Base-by-base conservation (phyloP, 2,888 invertebrate species). In the Rhopalosiphum nymphaeae region DNA sequence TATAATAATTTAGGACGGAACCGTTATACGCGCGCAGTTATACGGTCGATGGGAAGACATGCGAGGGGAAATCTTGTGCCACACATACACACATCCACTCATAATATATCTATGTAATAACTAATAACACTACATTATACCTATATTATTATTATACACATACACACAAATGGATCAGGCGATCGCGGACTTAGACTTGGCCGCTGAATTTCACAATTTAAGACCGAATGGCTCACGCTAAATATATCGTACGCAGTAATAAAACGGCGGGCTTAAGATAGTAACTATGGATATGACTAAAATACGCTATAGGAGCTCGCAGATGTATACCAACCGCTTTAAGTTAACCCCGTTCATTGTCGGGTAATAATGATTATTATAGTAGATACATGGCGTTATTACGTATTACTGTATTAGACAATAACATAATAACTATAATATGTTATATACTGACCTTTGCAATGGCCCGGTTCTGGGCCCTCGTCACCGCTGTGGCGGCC, bases 21-120 rank as follows among this genome's bases (percentile, higher is more conserved):
- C 91, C 91, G 91, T 91, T 91, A 91, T 91, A 78, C 78, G 42
- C 53, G 53, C 49, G 56, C 91, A 84, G 91, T 84, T 84, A 91
- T 53, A 91, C 91, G 84, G 78, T 25, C 26, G 53, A 4, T 13
- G 13, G 78, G 49, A 26, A 53, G 53, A 84, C 84, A 16, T 13
- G 42, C 5, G 53, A 49, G 78, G 36, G 78, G 78, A 21, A 49
- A 88, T 53, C 87, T 78, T 78, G 78, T 78, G 36, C 78, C 13
- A n/a, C 67, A 67, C n/a, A 4, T 29, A 36, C n/a, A 5, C n/a
- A n/a, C 78, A 9, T 7, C 2, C 36, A 25, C 21, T 36, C 1
- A 21, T 53, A 53, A 53, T 21, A 53, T 53, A 53, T 16, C 53
- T 53, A 53, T 3, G 53, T 53, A 53, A 49, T 49, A 49, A 11